These are phyloP conservation scores for Oryzias dopingdopingensis DNA, from an alignment of 2,797 vertebrate species.

Conservation along the genomic window DNA sequence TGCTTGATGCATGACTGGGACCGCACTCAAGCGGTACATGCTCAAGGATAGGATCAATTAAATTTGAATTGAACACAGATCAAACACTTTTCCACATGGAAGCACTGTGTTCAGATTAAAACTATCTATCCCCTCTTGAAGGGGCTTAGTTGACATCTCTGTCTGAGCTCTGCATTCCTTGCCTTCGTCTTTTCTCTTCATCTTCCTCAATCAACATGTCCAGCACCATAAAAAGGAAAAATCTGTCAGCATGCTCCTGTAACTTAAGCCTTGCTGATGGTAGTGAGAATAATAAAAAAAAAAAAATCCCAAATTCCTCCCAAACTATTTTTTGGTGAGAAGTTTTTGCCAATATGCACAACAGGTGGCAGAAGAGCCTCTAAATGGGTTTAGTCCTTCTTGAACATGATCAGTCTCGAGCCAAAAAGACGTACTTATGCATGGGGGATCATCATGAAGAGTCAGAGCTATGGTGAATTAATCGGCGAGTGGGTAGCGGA, in stretches of 20 bases:
- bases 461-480: slow-evolving; percentile 6
- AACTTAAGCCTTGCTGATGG: slow-evolving; percentile 15
- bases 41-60: slow-evolving; percentile 21
- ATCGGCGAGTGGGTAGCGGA: slow-evolving; percentile 1
- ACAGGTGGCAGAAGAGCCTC: background rate
- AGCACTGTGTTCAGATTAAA: slow-evolving; percentile 67
- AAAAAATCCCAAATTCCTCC: background rate
- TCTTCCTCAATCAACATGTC: slow-evolving; percentile 36
- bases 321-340: background rate
- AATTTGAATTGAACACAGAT: slow-evolving; percentile 45
- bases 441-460: background rate
- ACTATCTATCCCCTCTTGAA: slow-evolving; percentile 43
- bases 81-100: slow-evolving; percentile 59
- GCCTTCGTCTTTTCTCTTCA: slow-evolving; percentile 41
- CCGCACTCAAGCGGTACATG: background rate
- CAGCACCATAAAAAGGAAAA: slow-evolving; percentile 67
- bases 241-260: slow-evolving; percentile 17
- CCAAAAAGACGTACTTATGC: background rate
- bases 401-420: background rate
- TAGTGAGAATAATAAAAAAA: slow-evolving; percentile 12
- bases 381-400: background rate
- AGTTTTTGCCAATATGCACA: background rate
- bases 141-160: slow-evolving; percentile 61
- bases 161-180: slow-evolving; percentile 62
- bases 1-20: background rate